Base-by-base conservation (phyloP, 2,113 vertebrate species). In the Lepus timidus region DNA sequence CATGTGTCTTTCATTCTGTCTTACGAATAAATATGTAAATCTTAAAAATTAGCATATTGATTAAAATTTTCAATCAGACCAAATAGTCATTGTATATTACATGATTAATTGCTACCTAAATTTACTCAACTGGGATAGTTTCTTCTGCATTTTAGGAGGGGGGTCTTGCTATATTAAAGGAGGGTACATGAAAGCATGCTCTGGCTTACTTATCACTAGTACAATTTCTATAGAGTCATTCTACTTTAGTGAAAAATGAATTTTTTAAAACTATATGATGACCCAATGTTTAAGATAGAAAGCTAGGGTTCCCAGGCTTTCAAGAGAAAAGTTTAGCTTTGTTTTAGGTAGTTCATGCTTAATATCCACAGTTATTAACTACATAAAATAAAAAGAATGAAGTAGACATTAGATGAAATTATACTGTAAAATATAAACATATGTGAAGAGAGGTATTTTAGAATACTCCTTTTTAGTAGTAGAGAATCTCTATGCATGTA, bases 331-430 rank as follows among this genome's bases (percentile, higher is more conserved):
- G 1, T 10, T 33, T 75, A 55, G 62, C 17, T n/a, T 84, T 79
- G 88, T 91, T 88, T 85, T 58, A 81, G 9, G 6, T 14, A 85
- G 33, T 11, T 93, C 8, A 85, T 91, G 8, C 71, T 70, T 84
- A 76, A 74, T 29, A 70, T 87, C 19, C 16, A 70, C 87, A 75
- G 4, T 49, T 78, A 81, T 85, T 75, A 55, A 10, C 17, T 19
- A 75, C 11, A 44, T 73, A 85, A 96, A 90, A 94, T 33, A 79
- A 27, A 51, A 88, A 92, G 25, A 25, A 44, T 85, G 44, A 91
- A 68, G 70, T 52, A 78, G 11, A 9, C 1, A 90, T 83, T 78
- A 13, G 36, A 4, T 86, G 52, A 86, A 92, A 81, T 6, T 23
- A 65, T 9, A 64, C 25, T 58, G 5, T 65, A 85, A 87, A 85